Evolutionary conservation across 2,888 invertebrate genomes (phyloP), one percentile per base, ranked within the genome.

Genomic region (Melanostoma scalare): DNA sequence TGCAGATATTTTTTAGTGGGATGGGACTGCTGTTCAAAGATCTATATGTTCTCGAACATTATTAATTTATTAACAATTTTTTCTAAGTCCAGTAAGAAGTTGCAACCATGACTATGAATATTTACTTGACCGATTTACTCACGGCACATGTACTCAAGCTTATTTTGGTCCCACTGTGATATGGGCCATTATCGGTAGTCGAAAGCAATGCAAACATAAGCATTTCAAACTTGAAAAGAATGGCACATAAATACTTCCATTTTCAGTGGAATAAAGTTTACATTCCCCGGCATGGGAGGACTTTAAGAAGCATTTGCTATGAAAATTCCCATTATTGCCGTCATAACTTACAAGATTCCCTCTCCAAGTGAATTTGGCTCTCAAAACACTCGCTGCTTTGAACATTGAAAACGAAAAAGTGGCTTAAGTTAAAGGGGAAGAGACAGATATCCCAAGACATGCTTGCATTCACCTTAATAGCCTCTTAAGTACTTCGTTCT

Each of bases 291-390:
- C 42, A 68, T 33, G 8, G 6, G 9, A 35, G 55, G 79, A 58
- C 50, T 65, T 75, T 67, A 67, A 79, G 67, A 52, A 79, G 74
- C 71, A 78, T 79, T 84, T 71, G 74, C 74, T 67, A 53, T 35
- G 44, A 71, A 67, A 79, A 84, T 79, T 84, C 61, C 79, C 74
- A 79, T 84, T 84, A 84, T 84, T 84, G 71, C 78, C 74, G 30
- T 84, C 84, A 84, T 84, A 84, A 84, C 74, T 84, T 79, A 79
- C 61, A 75, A 84, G 79, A 84, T 75, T 84, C 71, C 79, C 71
- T 82, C 44, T 74, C 38, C 58, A 53, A 56, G 52, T 68, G 42
- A 52, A 55, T 44, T 60, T 35, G 40, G 35, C 35, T 61, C 63
- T 58, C 68, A 30, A 63, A 53, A 67, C 31, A 60, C 72, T 42